Base-by-base conservation (phyloP, 1,140 invertebrate species). In the Tenebrio molitor region DNA sequence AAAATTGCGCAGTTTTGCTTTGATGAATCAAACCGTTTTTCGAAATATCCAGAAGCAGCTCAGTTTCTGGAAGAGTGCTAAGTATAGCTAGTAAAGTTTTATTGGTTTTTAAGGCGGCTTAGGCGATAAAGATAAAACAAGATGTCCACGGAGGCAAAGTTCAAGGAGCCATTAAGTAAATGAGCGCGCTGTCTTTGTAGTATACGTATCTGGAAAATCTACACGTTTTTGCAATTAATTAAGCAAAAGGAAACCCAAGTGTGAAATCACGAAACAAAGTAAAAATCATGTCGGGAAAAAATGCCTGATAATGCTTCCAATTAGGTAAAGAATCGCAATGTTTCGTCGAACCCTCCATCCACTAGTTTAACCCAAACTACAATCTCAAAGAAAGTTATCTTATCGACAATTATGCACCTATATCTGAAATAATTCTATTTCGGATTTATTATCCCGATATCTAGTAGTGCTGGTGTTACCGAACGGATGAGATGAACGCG, bases 371-470 rank as follows among this genome's bases (percentile, higher is more conserved):
- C 16, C 19, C 19, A 21, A 50, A 21, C 17, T 50, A 15, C 21
- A 50, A 50, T 21, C 44, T 21, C 44, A 6, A 50, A 17, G 15
- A 50, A 50, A 21, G 6, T 50, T 50, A 50, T 50, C 44, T 50
- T 50, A 50, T 50, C 44, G 44, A 50, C 7, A 5, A 15, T 50
- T 16, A 46, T 46, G 42, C 42, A 46, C 42, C 16, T 50, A 50
- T 29, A 21, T 50, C 44, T 7, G 19, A 50, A 50, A 50, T 21
- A 42, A 14, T n/a, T n/a, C n/a, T n/a, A n/a, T n/a, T n/a, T 14
- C 10, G 29, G 29, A 33, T 5, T 39, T 39, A 3, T 2, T 1
- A 42, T n/a, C n/a, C n/a, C n/a, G n/a, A n/a, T n/a, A 42, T 7
- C 1, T 15, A 42, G 41, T 42, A 42, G 41, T 42, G 41, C 41